A percentile compares a stretch with the other conserved stretches of the same genome.
Conservation (phyloP, 1,140 invertebrate genomes). For the Heliconius hewitsoni region DNA sequence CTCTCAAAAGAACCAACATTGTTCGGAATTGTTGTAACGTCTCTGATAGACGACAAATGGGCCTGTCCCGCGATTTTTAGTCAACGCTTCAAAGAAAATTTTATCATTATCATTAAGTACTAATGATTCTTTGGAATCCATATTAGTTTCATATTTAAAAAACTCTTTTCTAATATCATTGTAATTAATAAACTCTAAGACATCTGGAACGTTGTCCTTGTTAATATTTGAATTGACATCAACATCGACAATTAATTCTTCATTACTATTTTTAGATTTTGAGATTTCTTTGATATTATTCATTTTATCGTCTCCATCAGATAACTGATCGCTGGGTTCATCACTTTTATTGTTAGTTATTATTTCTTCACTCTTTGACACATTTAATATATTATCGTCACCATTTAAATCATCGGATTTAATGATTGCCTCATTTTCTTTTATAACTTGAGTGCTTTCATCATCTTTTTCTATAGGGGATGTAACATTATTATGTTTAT, state of each 20-base stretch:
- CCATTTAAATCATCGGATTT: background rate
- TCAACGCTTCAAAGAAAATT: background rate
- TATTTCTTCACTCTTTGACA: background rate
- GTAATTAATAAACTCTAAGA: background rate
- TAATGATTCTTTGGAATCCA: background rate
- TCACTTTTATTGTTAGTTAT: background rate
- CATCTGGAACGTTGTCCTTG: background rate
- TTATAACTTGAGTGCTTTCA: background rate
- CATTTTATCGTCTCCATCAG: background rate
- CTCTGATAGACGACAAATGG: conserved; percentile 11
- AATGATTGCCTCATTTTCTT: background rate
- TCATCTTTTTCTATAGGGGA: background rate
- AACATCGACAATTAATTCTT: background rate
- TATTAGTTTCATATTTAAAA: background rate
- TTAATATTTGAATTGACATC: background rate
- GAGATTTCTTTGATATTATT: background rate
- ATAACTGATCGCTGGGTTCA: background rate
- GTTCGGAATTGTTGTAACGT: background rate
- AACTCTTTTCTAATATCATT: background rate
- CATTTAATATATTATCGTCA: background rate
- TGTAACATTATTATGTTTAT: background rate
- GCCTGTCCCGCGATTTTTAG: background rate
- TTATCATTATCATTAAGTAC: conserved; percentile 10
- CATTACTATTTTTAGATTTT: background rate
- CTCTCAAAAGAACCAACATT: conserved; percentile 4